Percentiles rank a stretch among this genome's conserved stretches.
Conservation (phyloP, 2,113 vertebrate species). For the Arenaria interpres region DNA sequence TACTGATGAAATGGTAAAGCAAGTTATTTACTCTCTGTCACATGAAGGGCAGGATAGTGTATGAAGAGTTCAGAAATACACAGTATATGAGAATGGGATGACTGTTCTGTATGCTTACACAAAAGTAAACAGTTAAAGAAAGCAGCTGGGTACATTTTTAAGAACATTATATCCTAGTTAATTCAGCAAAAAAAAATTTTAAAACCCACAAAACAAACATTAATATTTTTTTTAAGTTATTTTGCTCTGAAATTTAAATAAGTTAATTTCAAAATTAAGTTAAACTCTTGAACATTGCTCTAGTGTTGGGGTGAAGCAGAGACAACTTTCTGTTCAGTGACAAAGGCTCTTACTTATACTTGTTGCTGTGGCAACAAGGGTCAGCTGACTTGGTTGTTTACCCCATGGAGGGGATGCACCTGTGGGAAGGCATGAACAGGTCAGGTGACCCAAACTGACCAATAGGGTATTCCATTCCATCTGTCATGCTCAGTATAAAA, state of each 20-base stretch:
- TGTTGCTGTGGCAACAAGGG: too few species aligned
- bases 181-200: not conserved
- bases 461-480: too few species aligned
- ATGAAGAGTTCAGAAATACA: not conserved
- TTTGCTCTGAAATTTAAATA: not conserved
- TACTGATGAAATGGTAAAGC: not conserved
- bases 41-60: rapidly evolving
- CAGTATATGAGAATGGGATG: not conserved
- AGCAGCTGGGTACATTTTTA: not conserved
- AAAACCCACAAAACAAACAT: not conserved
- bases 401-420: too few species aligned
- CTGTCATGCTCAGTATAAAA: too few species aligned
- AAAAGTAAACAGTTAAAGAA: not conserved
- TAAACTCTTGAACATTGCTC: not conserved
- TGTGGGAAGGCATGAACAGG: too few species aligned
- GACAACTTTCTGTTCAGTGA: too few species aligned
- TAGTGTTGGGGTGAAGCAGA: too few species aligned
- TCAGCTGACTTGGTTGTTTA: too few species aligned
- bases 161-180: not conserved
- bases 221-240: not conserved
- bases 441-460: too few species aligned
- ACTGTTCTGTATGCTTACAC: not conserved
- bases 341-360: too few species aligned
- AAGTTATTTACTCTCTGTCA: not conserved
- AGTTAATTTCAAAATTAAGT: not conserved